phyloP scores from a whole-genome alignment of 2,888 invertebrate species.

The Chrysolina americana region DNA sequence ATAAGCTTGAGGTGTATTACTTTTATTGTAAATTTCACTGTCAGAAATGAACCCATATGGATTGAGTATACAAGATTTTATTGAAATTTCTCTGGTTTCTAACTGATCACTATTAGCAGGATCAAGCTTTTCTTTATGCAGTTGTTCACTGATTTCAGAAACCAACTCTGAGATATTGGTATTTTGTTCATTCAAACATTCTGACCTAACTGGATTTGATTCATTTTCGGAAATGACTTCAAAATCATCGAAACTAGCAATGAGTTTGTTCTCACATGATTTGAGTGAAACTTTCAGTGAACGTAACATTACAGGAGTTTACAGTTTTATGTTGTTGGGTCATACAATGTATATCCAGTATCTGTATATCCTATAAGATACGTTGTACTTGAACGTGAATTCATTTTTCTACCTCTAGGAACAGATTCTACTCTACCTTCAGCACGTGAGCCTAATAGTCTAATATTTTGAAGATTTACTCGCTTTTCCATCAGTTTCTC shows the following conservation, averaged over 20 bases:
- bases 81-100: constrained; percentile 2
- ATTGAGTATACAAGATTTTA: constrained; percentile 4
- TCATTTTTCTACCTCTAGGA: background rate
- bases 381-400: background rate
- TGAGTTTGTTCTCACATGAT: background rate
- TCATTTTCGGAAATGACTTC: background rate
- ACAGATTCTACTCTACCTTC: background rate
- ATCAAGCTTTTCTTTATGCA: background rate
- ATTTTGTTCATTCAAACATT: constrained; percentile 15
- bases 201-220: background rate
- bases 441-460: constrained; percentile 4
- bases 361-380: background rate
- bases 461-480: background rate
- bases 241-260: background rate
- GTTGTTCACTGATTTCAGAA: background rate
- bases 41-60: background rate
- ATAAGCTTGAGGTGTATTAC: constrained; percentile 7
- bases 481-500: background rate
- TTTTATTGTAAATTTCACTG: constrained; percentile 2
- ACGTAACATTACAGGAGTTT: background rate
- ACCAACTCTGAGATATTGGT: background rate
- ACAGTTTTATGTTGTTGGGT: background rate
- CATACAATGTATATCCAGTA: background rate
- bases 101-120: background rate
- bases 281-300: background rate